phyloP scores from a whole-genome alignment of 2,888 invertebrate species.

The Pilophorus perplexus region DNA sequence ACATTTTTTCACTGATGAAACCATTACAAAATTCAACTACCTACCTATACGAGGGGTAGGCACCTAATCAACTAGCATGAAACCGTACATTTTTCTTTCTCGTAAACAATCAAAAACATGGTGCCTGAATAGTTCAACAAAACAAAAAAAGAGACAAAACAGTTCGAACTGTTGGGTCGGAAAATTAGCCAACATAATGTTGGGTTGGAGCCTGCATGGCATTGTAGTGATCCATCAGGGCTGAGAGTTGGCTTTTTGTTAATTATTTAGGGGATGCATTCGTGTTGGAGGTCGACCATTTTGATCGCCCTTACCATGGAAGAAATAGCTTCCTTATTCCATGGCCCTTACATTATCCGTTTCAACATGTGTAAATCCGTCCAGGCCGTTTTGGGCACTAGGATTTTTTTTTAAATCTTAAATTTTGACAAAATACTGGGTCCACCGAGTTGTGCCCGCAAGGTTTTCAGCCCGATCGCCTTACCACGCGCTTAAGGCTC shows the following conservation, averaged over 20 bases:
- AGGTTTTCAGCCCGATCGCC: no score
- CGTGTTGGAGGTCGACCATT: no score
- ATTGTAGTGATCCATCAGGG: slow-evolving; percentile 18
- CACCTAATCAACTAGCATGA: slow-evolving; percentile 18
- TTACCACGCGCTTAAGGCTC: no score
- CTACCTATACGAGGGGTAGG: slow-evolving; percentile 8
- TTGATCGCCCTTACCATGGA: no score
- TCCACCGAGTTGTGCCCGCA: no score
- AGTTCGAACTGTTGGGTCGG: slow-evolving; percentile 12
- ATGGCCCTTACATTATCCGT: no score
- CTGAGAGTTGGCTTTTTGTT: slow-evolving; percentile 22
- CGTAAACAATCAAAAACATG: slow-evolving; percentile 23
- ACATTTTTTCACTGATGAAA: slow-evolving; percentile 19
- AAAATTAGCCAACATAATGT: slow-evolving; percentile 32
- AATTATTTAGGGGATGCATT: no score
- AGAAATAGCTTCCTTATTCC: no score
- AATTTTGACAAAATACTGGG: no score
- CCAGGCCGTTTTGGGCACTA: no score
- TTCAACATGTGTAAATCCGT: no score
- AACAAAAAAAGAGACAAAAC: slow-evolving; percentile 21
- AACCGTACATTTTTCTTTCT: slow-evolving; percentile 6
- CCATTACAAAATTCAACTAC: slow-evolving; percentile 39
- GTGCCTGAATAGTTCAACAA: slow-evolving; percentile 26
- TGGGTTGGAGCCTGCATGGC: slow-evolving; percentile 21
- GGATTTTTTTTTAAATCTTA: no score